Evolutionary conservation across 1,140 invertebrate species (phyloP), one percentile per base, ranked within the genome.

Genomic region (Acromyrmex charruanus): DNA sequence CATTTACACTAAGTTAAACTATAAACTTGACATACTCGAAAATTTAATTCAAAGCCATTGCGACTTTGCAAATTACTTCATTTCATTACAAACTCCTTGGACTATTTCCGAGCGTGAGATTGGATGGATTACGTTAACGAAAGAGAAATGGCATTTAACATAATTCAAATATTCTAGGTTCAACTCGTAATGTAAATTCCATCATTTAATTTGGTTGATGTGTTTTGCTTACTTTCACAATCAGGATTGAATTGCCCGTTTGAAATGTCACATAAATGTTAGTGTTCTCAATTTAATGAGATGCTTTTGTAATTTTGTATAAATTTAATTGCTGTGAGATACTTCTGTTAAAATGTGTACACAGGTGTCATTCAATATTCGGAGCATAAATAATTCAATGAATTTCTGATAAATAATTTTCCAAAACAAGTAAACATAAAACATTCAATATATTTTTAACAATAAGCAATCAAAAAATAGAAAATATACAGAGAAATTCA

Each of bases 41-140:
- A 84, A 28, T 61, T 55, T 31, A 75, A 28, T 51, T 84, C 55
- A 35, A 75, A 84, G 18, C 39, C 16, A 16, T 74, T 21, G 39
- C 66, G 28, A 49, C 66, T 81, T 81, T 63, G 12, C 16, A 81
- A 81, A 71, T 35, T 81, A n/a, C 51, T 81, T 81, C 49, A 81
- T 81, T 71, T 35, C 16, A 71, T 81, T 81, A 68, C 18, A 58
- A 81, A 72, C 65, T 71, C 5, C 31, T 58, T 81, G 65, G 31
- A 81, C 31, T 71, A 81, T 81, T 81, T 71, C 21, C 49, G 79
- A 71, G 65, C 51, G 66, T 58, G 53, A 81, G 51, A 81, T 81
- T 81, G 79, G 35, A 71, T 16, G 35, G 16, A 81, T 81, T 81
- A 72, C 53, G 10, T 81, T 71, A 71, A 55, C 16, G 49, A 21